Evolutionary conservation across 2,113 vertebrate genomes (phyloP), one percentile per base, ranked within the genome.

Genomic region (Orientallactaga bullata): DNA sequence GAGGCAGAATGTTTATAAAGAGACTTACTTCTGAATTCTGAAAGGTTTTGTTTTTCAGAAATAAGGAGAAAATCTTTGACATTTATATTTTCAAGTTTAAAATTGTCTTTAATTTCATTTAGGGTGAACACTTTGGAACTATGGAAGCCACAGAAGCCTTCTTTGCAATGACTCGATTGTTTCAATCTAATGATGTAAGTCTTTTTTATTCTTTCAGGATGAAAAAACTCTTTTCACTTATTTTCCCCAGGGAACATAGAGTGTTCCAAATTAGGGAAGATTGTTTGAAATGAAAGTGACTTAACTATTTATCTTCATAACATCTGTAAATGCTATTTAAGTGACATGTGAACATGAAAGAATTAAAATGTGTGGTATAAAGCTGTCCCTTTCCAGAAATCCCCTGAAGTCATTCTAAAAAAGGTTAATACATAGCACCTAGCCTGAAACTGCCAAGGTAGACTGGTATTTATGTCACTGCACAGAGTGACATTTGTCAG

Each of bases 81-180:
- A 47, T 60, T 0, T 37, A 30, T 18, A 42, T 78, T 47, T 71
- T 79, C 76, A 60, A 47, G 24, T 89, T 95, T 72, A 94, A 85
- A 66, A 15, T 91, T 94, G 39, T 93, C 72, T 95, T 89, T 26
- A 88, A 17, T 93, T 26, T 91, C 94, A 83, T 88, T 24, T 72
- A 99, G 99, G 99, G 99, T 71, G 99, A 99, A 79, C 99, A 99
- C 94, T 99, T 99, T 37, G 99, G 99, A 97, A 99, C 99, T 92
- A 99, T 98, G 0, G 99, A 99, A 98, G 99, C 99, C 78, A 99
- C 99, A 0, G 99, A 99, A 97, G 99, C 99, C 37, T 99, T 99
- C 96, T 99, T 99, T 96, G 99, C 99, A 1, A 99, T 99, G 99
- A 99, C 99, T 74, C 98, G 99, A 30, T 98, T 99, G 90, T 99